phyloP scores from a whole-genome alignment of 2,888 invertebrate species.

The Neocrepidodera transversa region DNA sequence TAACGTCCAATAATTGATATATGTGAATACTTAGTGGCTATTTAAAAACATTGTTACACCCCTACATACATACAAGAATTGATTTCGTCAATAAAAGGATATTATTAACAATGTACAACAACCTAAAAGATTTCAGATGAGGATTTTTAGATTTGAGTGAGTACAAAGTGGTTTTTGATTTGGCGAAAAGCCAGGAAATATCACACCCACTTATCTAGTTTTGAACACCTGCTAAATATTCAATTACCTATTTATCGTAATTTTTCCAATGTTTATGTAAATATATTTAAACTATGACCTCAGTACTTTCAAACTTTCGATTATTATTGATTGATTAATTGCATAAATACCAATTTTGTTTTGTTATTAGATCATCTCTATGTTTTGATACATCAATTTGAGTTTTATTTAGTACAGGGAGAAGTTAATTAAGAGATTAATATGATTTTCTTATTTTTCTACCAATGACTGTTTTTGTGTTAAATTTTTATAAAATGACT shows the following conservation, averaged over 20 bases:
- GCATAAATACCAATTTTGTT: neutral
- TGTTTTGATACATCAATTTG: slow-evolving; percentile 1
- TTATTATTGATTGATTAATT: slow-evolving; percentile 10
- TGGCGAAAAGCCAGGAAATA: slow-evolving; percentile 54
- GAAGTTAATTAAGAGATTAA: too few relatives aligned
- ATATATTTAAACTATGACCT: slow-evolving; percentile 34
- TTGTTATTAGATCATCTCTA: slow-evolving; percentile 11
- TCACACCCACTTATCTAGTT: slow-evolving; percentile 55
- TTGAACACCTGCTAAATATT: slow-evolving; percentile 55
- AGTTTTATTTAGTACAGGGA: too few relatives aligned
- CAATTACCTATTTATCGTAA: slow-evolving; percentile 42
- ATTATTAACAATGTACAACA: slow-evolving; percentile 35
- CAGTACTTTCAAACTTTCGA: slow-evolving; percentile 18
- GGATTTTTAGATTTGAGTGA: slow-evolving; percentile 52
- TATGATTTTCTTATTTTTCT: too few relatives aligned
- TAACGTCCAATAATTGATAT: slow-evolving; percentile 40
- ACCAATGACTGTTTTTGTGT: too few relatives aligned
- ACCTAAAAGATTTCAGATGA: slow-evolving; percentile 55
- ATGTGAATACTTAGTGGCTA: slow-evolving; percentile 33
- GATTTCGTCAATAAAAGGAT: slow-evolving; percentile 39
- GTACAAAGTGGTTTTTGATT: slow-evolving; percentile 55
- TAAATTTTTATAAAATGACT: too few relatives aligned
- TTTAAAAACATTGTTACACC: slow-evolving; percentile 48
- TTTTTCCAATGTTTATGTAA: slow-evolving; percentile 30
- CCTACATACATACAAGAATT: slow-evolving; percentile 44